Conservation (phyloP, 2,797 vertebrate species). For the Phataginus tetradactyla region DNA sequence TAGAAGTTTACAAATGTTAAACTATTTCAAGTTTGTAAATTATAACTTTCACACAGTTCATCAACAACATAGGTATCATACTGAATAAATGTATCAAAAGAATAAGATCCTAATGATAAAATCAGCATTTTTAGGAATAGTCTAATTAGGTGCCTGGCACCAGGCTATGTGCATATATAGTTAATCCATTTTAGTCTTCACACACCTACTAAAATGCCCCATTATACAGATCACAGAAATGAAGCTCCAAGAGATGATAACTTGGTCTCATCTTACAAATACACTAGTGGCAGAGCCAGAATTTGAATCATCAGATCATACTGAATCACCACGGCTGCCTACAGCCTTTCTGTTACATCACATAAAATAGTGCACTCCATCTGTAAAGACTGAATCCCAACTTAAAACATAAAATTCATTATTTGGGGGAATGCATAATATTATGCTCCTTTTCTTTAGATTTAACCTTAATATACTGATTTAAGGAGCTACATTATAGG, state of each 20-base stretch:
- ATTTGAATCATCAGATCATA: neutral
- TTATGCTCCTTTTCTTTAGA: neutral
- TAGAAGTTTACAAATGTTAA: neutral
- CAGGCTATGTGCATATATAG: neutral
- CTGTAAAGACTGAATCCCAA: neutral
- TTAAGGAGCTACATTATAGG: neutral
- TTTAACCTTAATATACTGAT: neutral
- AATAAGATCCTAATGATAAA: neutral
- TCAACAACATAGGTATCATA: neutral
- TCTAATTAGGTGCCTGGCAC: neutral
- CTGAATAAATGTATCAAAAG: neutral
- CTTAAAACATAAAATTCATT: neutral
- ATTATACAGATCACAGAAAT: neutral
- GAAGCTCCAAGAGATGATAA: neutral
- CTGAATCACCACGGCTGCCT: neutral
- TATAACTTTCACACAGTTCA: neutral
- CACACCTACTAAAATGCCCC: neutral
- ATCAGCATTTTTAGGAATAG: neutral
- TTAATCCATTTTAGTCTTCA: neutral
- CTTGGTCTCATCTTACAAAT: neutral
- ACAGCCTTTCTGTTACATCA: neutral
- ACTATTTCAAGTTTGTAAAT: neutral
- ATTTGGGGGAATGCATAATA: neutral
- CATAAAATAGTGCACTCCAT: neutral
- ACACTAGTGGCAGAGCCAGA: fast-evolving